Conservation (phyloP, 2,888 invertebrate species). For the Drosophila kuntzei region DNA sequence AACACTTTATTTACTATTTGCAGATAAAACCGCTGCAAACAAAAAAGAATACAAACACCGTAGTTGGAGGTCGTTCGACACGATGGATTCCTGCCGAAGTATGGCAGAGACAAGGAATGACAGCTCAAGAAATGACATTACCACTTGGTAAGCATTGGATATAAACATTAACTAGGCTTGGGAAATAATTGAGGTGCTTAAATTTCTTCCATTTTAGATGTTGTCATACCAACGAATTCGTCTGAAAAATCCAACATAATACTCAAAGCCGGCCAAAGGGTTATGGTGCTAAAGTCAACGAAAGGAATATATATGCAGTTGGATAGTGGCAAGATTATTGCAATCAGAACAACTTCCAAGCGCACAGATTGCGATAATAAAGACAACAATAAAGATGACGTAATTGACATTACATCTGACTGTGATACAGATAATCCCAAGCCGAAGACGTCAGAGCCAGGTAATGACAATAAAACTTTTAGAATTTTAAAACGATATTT, state of each 20-base stretch:
- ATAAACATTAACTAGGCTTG: neutral
- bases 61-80: slow-evolving; percentile 86
- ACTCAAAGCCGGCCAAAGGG: slow-evolving; percentile 96
- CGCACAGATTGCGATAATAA: slow-evolving; percentile 70
- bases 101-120: slow-evolving; percentile 97
- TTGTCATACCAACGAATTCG: slow-evolving; percentile 96
- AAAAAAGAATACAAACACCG: slow-evolving; percentile 85
- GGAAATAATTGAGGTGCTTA: neutral
- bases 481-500: neutral
- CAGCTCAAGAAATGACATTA: slow-evolving; percentile 96
- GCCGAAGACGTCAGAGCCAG: slow-evolving; percentile 57
- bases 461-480: slow-evolving; percentile 33
- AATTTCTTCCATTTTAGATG: slow-evolving; percentile 87
- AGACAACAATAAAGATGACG: slow-evolving; percentile 69
- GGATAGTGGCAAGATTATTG: slow-evolving; percentile 97
- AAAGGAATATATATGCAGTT: slow-evolving; percentile 98
- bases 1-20: neutral
- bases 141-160: slow-evolving; percentile 89
- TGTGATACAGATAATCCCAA: slow-evolving; percentile 69
- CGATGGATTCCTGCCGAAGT: slow-evolving; percentile 96
- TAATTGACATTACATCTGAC: slow-evolving; percentile 83
- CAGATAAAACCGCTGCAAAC: slow-evolving; percentile 93
- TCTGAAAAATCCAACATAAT: slow-evolving; percentile 95
- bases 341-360: slow-evolving; percentile 88
- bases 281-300: slow-evolving; percentile 96